Conservation (phyloP, 2,113 vertebrate genomes). For the Chaetops frenatus region DNA sequence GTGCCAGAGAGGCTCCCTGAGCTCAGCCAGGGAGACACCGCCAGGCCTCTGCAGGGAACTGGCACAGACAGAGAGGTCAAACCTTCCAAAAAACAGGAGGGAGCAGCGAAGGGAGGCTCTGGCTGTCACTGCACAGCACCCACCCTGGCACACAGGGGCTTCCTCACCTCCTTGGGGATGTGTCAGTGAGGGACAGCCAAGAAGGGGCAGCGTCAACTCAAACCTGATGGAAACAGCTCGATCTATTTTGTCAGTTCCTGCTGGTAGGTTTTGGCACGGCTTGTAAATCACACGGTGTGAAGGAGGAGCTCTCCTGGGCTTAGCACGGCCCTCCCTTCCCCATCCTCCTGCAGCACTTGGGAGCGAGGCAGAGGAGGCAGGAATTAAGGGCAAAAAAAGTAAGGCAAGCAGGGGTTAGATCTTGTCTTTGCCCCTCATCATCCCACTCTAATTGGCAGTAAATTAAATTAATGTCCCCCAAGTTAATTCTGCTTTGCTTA, state of each 20-base stretch:
- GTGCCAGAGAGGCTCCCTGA: neutral
- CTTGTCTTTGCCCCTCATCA: neutral
- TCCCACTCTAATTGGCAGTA: neutral
- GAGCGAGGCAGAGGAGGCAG: neutral
- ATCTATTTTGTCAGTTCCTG: neutral
- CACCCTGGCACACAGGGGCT: neutral
- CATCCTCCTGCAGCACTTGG: neutral
- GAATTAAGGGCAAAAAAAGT: neutral
- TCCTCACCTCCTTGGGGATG: neutral
- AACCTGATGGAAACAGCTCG: neutral
- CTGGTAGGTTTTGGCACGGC: neutral
- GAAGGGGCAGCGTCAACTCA: neutral
- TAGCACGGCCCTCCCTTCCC: neutral
- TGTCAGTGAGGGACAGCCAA: neutral
- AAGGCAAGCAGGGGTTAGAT: neutral
- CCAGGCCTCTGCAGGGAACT: neutral
- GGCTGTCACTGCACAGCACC: neutral
- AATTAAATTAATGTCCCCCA: neutral
- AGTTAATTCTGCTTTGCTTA: neutral
- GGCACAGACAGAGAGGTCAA: neutral
- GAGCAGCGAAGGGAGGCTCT: neutral
- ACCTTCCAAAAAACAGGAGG: neutral
- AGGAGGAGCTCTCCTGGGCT: neutral
- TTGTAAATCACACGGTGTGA: neutral
- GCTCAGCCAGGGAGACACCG: neutral